A percentile compares a stretch with the other conserved stretches of the same genome.
These are phyloP conservation scores for Gephyroberyx darwinii DNA, from an alignment of 2,797 vertebrate genomes.

Conservation along the genomic window DNA sequence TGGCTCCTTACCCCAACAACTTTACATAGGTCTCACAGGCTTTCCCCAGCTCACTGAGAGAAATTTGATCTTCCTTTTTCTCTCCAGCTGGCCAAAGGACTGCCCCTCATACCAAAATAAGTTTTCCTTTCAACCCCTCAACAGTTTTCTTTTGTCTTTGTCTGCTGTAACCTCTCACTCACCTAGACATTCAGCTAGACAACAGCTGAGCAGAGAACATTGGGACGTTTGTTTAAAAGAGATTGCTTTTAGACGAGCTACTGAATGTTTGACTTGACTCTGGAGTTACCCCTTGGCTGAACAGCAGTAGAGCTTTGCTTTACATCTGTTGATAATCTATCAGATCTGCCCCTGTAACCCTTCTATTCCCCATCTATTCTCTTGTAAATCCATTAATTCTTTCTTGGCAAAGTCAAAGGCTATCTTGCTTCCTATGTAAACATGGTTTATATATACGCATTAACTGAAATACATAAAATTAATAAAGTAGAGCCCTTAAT, in stretches of 20 bases:
- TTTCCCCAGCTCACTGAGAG: constrained; percentile 66
- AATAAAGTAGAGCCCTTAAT: constrained; percentile 19
- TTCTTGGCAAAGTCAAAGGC: constrained; percentile 43
- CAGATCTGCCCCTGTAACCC: constrained; percentile 8
- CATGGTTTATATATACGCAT: constrained; percentile 40
- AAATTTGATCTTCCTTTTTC: constrained; percentile 63
- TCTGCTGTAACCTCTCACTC: constrained; percentile 33
- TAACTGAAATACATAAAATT: constrained; percentile 35
- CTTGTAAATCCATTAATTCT: constrained; percentile 45
- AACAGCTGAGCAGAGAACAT: constrained; percentile 40
- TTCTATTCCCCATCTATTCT: constrained; percentile 47
- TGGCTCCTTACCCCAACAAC: constrained; percentile 73
- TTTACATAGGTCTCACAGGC: constrained; percentile 75
- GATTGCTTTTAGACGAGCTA: constrained; percentile 29
- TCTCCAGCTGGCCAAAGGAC: constrained; percentile 59
- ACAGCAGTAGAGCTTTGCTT: constrained; percentile 27
- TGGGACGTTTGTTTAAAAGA: background rate
- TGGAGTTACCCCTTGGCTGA: constrained; percentile 21
- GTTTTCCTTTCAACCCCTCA: constrained; percentile 50
- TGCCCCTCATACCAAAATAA: constrained; percentile 51
- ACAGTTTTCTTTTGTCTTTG: constrained; percentile 44
- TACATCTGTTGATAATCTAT: constrained; percentile 22
- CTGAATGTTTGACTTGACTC: constrained; percentile 13
- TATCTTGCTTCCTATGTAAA: constrained; percentile 47
- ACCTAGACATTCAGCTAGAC: constrained; percentile 5